A percentile compares a stretch with the other conserved stretches of the same genome.
These are phyloP conservation scores for Myodes glareolus DNA, from an alignment of 2,113 vertebrate species.

Conservation along the genomic window DNA sequence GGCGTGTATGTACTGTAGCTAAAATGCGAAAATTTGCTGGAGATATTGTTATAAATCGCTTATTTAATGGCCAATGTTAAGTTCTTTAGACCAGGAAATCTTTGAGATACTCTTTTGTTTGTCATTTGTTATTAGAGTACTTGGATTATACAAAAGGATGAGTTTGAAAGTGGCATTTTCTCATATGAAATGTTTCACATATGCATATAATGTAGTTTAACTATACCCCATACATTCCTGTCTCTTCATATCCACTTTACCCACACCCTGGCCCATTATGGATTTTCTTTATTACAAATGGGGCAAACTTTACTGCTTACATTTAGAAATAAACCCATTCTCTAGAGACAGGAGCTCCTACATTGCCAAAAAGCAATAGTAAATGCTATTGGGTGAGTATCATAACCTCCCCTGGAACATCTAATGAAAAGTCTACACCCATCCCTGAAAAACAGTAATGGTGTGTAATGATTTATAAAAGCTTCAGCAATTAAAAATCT, in stretches of 20 bases:
- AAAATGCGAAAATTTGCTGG: constrained; percentile 45
- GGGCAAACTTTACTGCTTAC: background rate
- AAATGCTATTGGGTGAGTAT: background rate
- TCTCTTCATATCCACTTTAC: no score
- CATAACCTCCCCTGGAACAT: background rate
- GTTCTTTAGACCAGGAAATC: background rate
- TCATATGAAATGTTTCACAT: background rate
- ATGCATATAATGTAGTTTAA: background rate
- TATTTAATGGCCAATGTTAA: constrained; percentile 29
- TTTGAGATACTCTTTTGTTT: background rate
- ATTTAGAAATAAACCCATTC: background rate
- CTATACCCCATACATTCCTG: no score
- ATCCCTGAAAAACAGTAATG: background rate
- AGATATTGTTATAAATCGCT: constrained; percentile 33
- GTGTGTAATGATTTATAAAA: constrained; percentile 6
- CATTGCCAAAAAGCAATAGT: background rate
- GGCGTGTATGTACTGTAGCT: constrained; percentile 22
- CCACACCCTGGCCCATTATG: background rate
- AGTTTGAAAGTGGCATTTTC: background rate
- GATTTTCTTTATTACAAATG: background rate
- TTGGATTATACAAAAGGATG: background rate
- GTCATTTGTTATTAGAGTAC: background rate
- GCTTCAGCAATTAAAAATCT: background rate
- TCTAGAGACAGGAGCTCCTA: background rate
- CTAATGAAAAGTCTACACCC: background rate